Base-by-base conservation (phyloP, 53 echinoderm and acorn worm species). In the Paracentrotus lividus region DNA sequence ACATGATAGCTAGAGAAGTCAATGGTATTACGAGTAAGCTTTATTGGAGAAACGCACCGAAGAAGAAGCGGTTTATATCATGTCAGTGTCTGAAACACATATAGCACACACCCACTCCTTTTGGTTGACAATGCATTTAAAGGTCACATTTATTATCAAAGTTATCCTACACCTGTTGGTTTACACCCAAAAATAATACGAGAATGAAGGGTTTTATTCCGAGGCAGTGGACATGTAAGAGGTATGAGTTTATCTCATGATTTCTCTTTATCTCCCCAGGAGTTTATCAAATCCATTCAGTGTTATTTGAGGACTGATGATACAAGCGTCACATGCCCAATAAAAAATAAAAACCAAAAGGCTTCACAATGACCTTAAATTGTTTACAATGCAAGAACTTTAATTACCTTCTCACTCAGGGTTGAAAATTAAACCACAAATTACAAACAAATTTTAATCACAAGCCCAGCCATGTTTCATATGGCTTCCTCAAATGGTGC, bases 131-230 rank as follows among this genome's bases (percentile, higher is more conserved):
- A 12, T 49, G 26, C 13, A 27, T 45, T 7, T 34, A 86, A 86
- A 86, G 86, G 86, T 86, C 86, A 47, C 86, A 86, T 86, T 15
- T 56, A 55, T 86, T 86, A 86, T 56, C 86, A 47, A 49, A 23
- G 85, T 49, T 85, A 86, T 86, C 54, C 56, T 56, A 86, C 56
- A 56, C 86, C 86, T 81, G 81, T 81, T 81, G 47, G 72, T 20
- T 72, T 72, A 38, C 40, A 38, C 18, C 12, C 4, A 68, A 18
- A 36, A 36, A 40, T 38, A 18, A 18, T 36, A 26, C 6, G 40
- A 40, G 40, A 67, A 0, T 3, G 0, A 67, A 66, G 31, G 31
- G 8, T 1, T 8, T 36, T 36, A 8, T 33, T 36, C 68, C 33
- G 33, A 68, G 26, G 31, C 18, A 69, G 69, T 69, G 34, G 31